A percentile compares a stretch with the other conserved stretches of the same genome.
Evolutionary conservation across 2,888 invertebrate species (phyloP).

Genomic region (Eulithis prunata): DNA sequence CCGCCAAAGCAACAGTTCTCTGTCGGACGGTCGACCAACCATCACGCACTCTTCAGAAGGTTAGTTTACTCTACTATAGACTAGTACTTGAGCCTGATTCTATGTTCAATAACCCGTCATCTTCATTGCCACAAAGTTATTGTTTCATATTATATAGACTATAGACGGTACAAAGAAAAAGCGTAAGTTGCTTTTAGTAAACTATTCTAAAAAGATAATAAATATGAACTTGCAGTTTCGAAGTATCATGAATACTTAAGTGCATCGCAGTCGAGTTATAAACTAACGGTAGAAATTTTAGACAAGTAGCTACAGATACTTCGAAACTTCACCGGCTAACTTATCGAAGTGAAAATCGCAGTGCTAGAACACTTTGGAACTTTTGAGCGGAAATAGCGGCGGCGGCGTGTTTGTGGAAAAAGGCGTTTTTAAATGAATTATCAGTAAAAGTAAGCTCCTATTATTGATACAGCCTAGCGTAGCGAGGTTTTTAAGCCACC

Average conservation of each 20-base stretch:
- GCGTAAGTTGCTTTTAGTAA: neutral
- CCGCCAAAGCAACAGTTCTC: constrained; percentile 93
- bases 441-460: no score
- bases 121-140: no score
- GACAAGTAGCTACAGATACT: neutral
- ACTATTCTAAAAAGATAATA: neutral
- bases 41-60: constrained; percentile 87
- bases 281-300: neutral
- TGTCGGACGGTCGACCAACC: constrained; percentile 95
- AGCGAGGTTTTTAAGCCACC: no score
- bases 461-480: no score
- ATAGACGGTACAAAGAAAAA: neutral
- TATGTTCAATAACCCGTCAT: no score
- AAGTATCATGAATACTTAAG: neutral
- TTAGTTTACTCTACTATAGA: constrained; percentile 46
- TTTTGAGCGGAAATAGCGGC: neutral
- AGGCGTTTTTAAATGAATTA: neutral
- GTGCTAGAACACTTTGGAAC: neutral
- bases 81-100: neutral
- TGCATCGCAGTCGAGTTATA: neutral
- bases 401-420: neutral
- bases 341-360: neutral
- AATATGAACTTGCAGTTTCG: neutral
- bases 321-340: neutral
- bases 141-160: no score